phyloP scores from a whole-genome alignment of 2,113 vertebrate species.

The Paradoxurus hermaphroditus region DNA sequence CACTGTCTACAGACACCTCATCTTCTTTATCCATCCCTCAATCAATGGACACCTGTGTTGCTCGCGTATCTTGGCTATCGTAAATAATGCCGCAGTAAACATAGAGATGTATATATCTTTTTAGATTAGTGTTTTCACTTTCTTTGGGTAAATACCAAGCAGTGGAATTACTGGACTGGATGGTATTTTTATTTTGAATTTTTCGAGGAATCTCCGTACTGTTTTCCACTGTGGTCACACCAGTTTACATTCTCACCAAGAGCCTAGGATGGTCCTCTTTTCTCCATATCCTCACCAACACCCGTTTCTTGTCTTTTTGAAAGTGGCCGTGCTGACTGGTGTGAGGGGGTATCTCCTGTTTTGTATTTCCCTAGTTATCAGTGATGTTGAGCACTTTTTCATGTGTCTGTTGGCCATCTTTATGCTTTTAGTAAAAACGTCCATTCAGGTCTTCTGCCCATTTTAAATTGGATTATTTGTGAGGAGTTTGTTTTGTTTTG shows the following conservation, averaged over 20 bases:
- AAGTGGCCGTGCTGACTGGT: background rate
- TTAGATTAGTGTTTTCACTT: background rate
- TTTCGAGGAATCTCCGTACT: background rate
- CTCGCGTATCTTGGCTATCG: background rate
- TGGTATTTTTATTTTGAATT: background rate
- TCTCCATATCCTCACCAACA: background rate
- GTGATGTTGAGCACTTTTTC: background rate
- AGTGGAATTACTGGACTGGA: background rate
- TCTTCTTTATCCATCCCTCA: background rate
- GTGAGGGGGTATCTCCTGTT: background rate
- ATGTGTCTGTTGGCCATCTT: background rate
- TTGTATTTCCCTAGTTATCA: background rate
- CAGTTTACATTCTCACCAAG: background rate
- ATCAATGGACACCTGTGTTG: rapidly evolving
- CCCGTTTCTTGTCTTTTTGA: background rate
- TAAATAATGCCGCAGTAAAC: background rate
- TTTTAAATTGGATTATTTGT: background rate
- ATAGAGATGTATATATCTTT: background rate
- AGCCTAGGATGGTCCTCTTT: background rate
- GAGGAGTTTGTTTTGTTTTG: background rate
- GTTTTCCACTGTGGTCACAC: background rate
- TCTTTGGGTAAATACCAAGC: background rate
- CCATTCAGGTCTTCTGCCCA: background rate
- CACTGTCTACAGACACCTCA: background rate
- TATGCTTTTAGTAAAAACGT: background rate